Percentiles rank a stretch among this genome's conserved stretches.
Evolutionary conservation across 2,888 invertebrate species (phyloP).

Genomic region (Polymixis flavicincta): DNA sequence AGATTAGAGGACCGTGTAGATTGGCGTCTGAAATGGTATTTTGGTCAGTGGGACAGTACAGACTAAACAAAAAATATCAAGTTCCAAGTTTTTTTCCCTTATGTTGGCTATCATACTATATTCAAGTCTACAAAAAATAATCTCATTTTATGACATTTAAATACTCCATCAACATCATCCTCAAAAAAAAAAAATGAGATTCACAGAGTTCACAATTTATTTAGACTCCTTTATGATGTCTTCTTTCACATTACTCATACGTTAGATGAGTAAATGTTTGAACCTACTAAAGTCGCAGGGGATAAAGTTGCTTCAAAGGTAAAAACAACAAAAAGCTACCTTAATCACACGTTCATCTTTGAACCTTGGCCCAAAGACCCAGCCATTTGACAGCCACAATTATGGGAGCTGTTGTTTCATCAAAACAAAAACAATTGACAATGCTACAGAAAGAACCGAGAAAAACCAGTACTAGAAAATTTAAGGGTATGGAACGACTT

Average conservation of each 20-base stretch:
- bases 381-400: neutral
- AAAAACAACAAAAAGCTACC: constrained; percentile 13
- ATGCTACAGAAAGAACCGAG: neutral
- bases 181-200: too few relatives aligned
- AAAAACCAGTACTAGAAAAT: neutral
- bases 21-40: too few relatives aligned
- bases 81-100: neutral
- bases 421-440: constrained; percentile 20
- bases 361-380: constrained; percentile 39
- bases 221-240: neutral
- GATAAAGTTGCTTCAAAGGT: neutral
- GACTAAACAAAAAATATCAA: neutral
- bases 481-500: neutral
- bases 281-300: neutral
- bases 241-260: neutral
- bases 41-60: neutral
- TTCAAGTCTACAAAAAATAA: neutral
- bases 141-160: too few relatives aligned
- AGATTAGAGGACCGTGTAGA: too few relatives aligned
- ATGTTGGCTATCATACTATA: neutral
- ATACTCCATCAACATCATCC: neutral
- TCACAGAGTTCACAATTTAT: neutral
- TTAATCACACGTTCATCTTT: constrained; percentile 34
- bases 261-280: neutral
- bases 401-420: constrained; percentile 18